These are phyloP conservation scores for Acrocephalus scirpaceus DNA, from an alignment of 2,797 vertebrate species.

Conservation along the genomic window DNA sequence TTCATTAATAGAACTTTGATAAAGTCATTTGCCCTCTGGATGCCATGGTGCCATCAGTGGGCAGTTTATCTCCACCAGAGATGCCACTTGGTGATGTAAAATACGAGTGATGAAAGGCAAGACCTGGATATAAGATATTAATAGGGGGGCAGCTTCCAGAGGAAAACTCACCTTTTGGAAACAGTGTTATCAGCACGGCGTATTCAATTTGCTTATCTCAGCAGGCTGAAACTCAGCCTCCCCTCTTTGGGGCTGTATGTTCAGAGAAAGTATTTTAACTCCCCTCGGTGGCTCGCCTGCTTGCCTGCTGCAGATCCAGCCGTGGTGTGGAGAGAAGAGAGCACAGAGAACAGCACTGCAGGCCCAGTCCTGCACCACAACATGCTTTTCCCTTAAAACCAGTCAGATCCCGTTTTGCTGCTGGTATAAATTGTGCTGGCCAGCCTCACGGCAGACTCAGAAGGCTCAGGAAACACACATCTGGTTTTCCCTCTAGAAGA, in stretches of 20 bases:
- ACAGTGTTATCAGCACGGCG: neutral
- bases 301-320: neutral
- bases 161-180: neutral
- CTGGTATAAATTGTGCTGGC: neutral
- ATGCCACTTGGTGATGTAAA: neutral
- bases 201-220: neutral
- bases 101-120: neutral
- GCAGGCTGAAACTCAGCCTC: neutral
- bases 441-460: neutral
- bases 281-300: neutral
- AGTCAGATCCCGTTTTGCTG: neutral
- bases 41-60: neutral
- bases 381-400: neutral
- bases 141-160: neutral
- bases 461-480: neutral
- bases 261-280: constrained; percentile 8
- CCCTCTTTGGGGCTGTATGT: neutral
- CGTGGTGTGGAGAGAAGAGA: neutral
- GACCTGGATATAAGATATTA: neutral
- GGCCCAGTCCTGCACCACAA: neutral
- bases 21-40: neutral
- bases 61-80: neutral
- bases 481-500: neutral
- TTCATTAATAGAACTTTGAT: neutral
- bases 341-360: neutral